phyloP scores from a whole-genome alignment of 2,113 vertebrate genomes.

The Ramphastos sulfuratus region DNA sequence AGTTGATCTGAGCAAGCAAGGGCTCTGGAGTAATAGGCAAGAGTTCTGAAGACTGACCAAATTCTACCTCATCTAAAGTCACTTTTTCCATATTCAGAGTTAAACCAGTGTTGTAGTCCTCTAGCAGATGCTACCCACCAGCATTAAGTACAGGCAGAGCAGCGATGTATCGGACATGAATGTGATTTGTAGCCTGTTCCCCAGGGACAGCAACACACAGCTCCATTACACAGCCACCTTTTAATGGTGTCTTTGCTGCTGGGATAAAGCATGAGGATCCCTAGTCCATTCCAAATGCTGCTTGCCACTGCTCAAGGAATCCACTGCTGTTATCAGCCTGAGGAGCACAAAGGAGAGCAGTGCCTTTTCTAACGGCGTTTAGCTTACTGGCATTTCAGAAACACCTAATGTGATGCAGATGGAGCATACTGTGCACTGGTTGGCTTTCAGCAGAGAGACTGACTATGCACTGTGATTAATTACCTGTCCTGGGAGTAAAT shows the following conservation, averaged over 20 bases:
- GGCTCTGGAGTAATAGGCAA: not conserved
- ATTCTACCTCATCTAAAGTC: not conserved
- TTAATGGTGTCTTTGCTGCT: not conserved
- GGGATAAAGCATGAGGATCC: not conserved
- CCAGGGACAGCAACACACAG: not conserved
- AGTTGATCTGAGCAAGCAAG: not conserved
- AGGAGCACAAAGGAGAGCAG: not conserved
- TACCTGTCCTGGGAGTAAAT: conserved; percentile 67
- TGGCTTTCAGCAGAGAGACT: conserved; percentile 40
- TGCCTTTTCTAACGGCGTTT: conserved; percentile 10
- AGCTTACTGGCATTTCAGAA: conserved; percentile 64
- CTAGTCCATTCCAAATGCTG: not conserved
- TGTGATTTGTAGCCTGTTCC: not conserved
- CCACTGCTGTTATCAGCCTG: conserved; percentile 40
- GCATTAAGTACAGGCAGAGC: not conserved
- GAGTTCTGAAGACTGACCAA: not conserved
- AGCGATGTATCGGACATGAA: not conserved
- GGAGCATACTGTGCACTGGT: conserved; percentile 27
- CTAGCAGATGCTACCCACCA: not conserved
- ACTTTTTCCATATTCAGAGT: not conserved
- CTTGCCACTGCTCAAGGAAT: conserved; percentile 10
- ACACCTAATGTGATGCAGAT: conserved; percentile 69
- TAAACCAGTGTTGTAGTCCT: not conserved
- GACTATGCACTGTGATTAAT: conserved; percentile 61
- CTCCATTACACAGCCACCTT: not conserved